phyloP scores from a whole-genome alignment of 1,140 invertebrate species.

The Scaptodrosophila lebanonensis region DNA sequence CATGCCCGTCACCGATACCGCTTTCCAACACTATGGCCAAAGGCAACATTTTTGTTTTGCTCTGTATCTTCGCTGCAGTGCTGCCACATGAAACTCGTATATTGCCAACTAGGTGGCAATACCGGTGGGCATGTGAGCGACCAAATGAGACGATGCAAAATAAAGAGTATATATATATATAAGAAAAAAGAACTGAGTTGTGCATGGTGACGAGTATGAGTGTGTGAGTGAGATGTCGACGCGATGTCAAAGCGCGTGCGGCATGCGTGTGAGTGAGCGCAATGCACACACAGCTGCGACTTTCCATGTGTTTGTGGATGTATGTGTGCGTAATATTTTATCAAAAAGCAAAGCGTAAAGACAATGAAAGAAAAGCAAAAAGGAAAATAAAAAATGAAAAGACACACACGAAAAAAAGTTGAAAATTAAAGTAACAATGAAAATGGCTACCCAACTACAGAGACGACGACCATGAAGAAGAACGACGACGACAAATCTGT shows the following conservation, averaged over 20 bases:
- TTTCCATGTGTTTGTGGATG: slow-evolving; percentile 14
- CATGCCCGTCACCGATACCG: not conserved
- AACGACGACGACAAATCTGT: not conserved
- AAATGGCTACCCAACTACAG: slow-evolving; percentile 38
- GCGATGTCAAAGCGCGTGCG: slow-evolving; percentile 32
- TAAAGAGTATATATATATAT: not conserved
- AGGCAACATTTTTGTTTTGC: slow-evolving; percentile 64
- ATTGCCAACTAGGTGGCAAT: slow-evolving; percentile 56
- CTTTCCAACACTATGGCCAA: slow-evolving; percentile 41
- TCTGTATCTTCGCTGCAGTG: slow-evolving; percentile 47
- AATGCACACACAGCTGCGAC: slow-evolving; percentile 27
- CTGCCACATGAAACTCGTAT: slow-evolving; percentile 28
- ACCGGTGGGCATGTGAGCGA: slow-evolving; percentile 13
- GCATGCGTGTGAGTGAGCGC: slow-evolving; percentile 40
- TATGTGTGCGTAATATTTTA: slow-evolving; percentile 57
- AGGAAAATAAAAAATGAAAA: slow-evolving; percentile 29
- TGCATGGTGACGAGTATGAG: too few relatives aligned
- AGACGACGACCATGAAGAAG: not conserved
- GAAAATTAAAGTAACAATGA: slow-evolving; percentile 53
- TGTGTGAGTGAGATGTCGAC: slow-evolving; percentile 35
- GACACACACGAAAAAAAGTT: slow-evolving; percentile 4
- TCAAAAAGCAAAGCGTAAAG: slow-evolving; percentile 65
- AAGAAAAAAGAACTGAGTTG: slow-evolving; percentile 10
- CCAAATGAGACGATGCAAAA: slow-evolving; percentile 39
- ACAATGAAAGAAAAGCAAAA: slow-evolving; percentile 48